These are phyloP conservation scores for Caenorhabditis uteleia DNA, from an alignment of 2,888 invertebrate species.

Conservation along the genomic window DNA sequence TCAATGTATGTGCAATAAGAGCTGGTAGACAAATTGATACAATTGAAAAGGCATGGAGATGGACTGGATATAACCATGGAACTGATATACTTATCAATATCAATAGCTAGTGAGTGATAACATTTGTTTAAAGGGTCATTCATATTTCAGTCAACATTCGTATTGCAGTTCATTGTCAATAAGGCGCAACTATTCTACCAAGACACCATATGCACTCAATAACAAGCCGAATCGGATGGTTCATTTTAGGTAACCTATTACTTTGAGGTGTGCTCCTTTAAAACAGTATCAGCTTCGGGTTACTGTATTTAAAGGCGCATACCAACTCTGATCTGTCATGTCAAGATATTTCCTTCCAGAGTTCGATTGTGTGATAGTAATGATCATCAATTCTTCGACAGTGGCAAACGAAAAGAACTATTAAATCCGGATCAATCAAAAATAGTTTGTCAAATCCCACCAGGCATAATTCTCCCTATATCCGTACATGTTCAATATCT, in stretches of 20 bases:
- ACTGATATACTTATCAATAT: conserved; percentile 54
- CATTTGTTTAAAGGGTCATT: background rate
- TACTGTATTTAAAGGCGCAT: no score
- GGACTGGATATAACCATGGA: conserved; percentile 60
- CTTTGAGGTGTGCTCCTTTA: background rate
- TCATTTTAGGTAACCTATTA: conserved; percentile 43
- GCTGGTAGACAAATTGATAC: conserved; percentile 45
- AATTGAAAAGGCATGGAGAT: conserved; percentile 59
- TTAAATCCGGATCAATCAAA: conserved; percentile 11
- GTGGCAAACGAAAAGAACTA: conserved; percentile 9
- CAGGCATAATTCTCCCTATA: conserved; percentile 24
- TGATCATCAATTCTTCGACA: conserved; percentile 16
- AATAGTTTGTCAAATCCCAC: conserved; percentile 26
- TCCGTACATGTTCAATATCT: conserved; percentile 45
- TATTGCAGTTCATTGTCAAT: conserved; percentile 38
- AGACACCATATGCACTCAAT: conserved; percentile 46
- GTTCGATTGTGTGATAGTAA: conserved; percentile 15
- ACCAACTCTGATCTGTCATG: no score
- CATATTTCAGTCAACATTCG: background rate
- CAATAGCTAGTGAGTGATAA: conserved; percentile 27
- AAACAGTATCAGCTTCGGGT: background rate
- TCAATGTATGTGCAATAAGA: conserved; percentile 46
- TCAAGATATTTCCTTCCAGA: no score
- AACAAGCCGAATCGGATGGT: conserved; percentile 29
- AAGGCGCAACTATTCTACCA: conserved; percentile 48